phyloP scores from a whole-genome alignment of 2,113 vertebrate genomes.

The Oncorhynchus keta region DNA sequence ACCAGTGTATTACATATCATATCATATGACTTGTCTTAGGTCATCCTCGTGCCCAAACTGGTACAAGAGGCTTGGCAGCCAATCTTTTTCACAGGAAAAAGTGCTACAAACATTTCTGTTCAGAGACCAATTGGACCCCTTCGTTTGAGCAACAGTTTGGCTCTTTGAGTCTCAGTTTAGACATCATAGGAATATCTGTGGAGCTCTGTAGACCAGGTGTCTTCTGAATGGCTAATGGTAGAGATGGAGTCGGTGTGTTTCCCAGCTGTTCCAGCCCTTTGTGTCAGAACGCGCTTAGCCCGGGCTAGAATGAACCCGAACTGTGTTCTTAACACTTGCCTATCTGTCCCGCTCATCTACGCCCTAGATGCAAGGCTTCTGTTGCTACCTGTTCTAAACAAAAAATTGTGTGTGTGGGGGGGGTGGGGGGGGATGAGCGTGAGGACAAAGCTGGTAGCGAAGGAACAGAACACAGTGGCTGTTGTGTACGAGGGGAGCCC shows the following conservation, averaged over 20 bases:
- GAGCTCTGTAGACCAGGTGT: too few relatives aligned
- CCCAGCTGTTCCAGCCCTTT: constrained; percentile 49
- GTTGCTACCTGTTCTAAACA: constrained; percentile 66
- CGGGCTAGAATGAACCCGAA: constrained; percentile 42
- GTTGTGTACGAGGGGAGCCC: constrained; percentile 74
- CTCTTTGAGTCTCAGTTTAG: too few relatives aligned
- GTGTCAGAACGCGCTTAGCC: constrained; percentile 49
- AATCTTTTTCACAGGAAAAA: too few relatives aligned
- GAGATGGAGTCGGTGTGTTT: constrained; percentile 45
- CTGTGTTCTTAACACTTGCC: constrained; percentile 56
- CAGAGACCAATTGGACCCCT: too few relatives aligned
- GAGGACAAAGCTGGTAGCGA: constrained; percentile 73
- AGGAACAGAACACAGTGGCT: constrained; percentile 78
- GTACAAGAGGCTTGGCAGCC: too few relatives aligned
- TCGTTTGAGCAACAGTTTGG: too few relatives aligned
- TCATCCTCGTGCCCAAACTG: too few relatives aligned
- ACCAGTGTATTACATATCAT: too few relatives aligned
- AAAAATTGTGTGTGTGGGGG: constrained; percentile 17
- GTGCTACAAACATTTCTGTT: too few relatives aligned
- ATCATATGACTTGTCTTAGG: too few relatives aligned
- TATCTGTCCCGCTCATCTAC: constrained; percentile 69
- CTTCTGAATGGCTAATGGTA: too few relatives aligned
- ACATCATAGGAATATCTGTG: too few relatives aligned
- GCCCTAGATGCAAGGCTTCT: constrained; percentile 50
- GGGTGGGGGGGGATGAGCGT: constrained; percentile 45